Evolutionary conservation across 2,113 vertebrate genomes (phyloP), one percentile per base, ranked within the genome.

Genomic region (Synchiropus splendidus): DNA sequence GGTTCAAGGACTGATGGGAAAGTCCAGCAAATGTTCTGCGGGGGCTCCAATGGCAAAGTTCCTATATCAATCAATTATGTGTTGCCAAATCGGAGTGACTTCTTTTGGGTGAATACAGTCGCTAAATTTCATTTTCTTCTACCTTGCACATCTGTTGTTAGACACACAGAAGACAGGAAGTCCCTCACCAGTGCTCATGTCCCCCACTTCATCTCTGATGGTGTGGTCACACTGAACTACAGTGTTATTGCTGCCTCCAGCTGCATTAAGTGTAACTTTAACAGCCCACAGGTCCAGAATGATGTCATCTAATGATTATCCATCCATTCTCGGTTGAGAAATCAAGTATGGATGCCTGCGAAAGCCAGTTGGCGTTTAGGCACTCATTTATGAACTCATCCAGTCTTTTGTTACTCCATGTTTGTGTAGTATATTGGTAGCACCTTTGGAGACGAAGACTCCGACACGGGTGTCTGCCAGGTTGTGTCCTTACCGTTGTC

Each of bases 1-100:
- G 77, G 77, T 82, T 78, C 69, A 75, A 58, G 45, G 55, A 65
- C 50, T 35, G 61, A 75, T 58, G 58, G 45, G 60, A 62, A 64
- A 51, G 38, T 50, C 60, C 58, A 59, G 33, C 47, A 49, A 42
- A 42, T 61, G 40, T 52, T 76, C 57, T 54, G 48, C 55, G 63
- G 59, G 42, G 60, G 61, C 58, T 43, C 2, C 47, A 48, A 8
- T 27, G 21, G 21, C 21, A 27, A 27, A 27, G 21, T 27, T 27
- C 21, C 21, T 27, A 8, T 27, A 27, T 10, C 31, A 16, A 1
- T 21, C 18, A 39, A 48, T n/a, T 14, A 12, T 36, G 33, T 37
- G 16, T 42, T 34, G 10, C 30, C 30, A 14, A 16, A 52, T 41
- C 39, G 21, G 18, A 41, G 21, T 34, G 13, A 39, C 31, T 27